phyloP scores from a whole-genome alignment of 2,888 invertebrate genomes.

The Macrosiphum euphorbiae region DNA sequence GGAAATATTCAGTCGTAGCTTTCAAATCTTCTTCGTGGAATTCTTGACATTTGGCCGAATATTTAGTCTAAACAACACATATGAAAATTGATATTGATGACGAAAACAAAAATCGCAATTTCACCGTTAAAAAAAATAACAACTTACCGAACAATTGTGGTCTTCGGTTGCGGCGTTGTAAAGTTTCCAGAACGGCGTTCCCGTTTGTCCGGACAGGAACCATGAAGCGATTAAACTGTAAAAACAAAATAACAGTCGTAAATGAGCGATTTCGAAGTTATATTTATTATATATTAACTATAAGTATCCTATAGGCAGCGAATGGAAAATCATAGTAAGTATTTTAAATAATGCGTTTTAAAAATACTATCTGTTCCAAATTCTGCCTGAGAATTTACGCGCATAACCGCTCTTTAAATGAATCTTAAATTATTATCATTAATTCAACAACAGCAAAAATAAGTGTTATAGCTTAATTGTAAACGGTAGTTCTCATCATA shows the following conservation, averaged over 20 bases:
- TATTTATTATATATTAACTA: background rate
- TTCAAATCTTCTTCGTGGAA: slow-evolving; percentile 87
- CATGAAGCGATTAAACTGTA: slow-evolving; percentile 81
- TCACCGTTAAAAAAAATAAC: background rate
- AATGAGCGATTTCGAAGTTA: background rate
- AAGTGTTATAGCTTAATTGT: background rate
- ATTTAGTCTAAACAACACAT: slow-evolving; percentile 73
- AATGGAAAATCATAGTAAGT: background rate
- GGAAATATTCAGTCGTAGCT: slow-evolving; percentile 86
- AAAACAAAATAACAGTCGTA: slow-evolving; percentile 6
- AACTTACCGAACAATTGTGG: slow-evolving; percentile 80
- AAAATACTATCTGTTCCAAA: background rate
- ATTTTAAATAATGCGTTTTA: background rate
- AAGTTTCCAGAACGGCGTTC: slow-evolving; percentile 83
- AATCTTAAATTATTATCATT: background rate
- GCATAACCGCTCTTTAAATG: background rate
- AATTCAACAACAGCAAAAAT: background rate
- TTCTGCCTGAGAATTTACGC: background rate
- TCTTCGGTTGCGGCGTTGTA: slow-evolving; percentile 82
- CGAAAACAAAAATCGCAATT: background rate
- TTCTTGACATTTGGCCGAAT: slow-evolving; percentile 81
- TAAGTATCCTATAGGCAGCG: background rate
- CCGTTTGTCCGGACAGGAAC: slow-evolving; percentile 81
- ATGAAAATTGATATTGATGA: background rate
- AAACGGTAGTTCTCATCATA: background rate